Base-by-base conservation (phyloP, 1,140 invertebrate genomes). In the Caenorhabditis latens region DNA sequence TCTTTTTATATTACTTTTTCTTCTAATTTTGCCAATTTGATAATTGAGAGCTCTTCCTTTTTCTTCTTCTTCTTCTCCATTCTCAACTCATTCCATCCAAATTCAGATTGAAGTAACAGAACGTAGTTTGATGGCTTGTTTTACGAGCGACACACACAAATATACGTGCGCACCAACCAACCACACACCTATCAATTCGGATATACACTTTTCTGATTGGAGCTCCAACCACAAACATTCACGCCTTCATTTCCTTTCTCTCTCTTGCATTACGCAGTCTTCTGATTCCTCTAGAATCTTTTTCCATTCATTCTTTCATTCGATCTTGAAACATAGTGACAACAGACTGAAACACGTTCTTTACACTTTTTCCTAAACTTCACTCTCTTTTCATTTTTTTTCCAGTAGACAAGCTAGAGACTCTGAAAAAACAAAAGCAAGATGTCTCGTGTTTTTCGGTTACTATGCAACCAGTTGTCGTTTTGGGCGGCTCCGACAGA, bases 181-280 rank as follows among this genome's bases (percentile, higher is more conserved):
- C 40, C 65, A 75, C 67, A n/a, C 67, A 75, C 67, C 67, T 75
- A 75, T 75, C 67, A 75, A 43, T 75, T 75, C 43, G 67, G 67
- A 75, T 42, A 67, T 67, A 67, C 63, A 42, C 63, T 75, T 32
- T 48, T 75, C 67, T 75, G 67, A 75, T 75, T 75, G 67, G 24
- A 67, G 67, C 21, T 6, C 11, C 50, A 53, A 11, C 16, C 50
- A 14, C 50, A 53, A 14, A 14, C 9, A 11, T 16, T 53, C 50
- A 75, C 67, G 67, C 43, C 67, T 75, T 75, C 67, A 75, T 16
- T 75, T 46, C 16, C 43, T 48, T 75, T 19, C 11, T 46, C 11
- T 75, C 63, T 42, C 32, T 42, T 42, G 13, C 63, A 40, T 67
- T 14, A 14, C 32, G 13, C 50, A 6, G 57, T n/a, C 57, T 58